Evolutionary conservation across 2,888 invertebrate genomes (phyloP), one percentile per base, ranked within the genome.

Genomic region (Eupithecia subumbrata): DNA sequence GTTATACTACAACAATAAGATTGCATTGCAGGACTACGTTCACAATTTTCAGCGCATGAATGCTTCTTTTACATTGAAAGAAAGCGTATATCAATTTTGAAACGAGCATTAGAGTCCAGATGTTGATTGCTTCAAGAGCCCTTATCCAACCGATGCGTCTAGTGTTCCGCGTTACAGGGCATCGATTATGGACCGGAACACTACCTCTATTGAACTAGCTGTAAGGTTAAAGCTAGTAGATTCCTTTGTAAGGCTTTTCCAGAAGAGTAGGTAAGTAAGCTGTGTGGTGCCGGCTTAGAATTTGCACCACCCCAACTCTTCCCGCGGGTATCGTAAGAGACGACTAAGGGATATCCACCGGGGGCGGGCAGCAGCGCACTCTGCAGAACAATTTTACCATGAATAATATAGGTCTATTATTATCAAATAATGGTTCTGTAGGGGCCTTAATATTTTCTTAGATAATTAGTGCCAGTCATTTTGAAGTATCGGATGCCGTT

Each of bases 111-210:
- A 25, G 9, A 25, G 25, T 60, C 60, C 5, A 60, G 60, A 60
- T 14, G 5, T 60, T 60, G 22, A 25, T 56, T 25, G 25, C 25
- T 60, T 22, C 25, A 25, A 12, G 25, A 60, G 60, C 40, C 67
- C 48, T 56, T 68, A 67, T 60, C 40, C 69, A 25, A 69, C 69
- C 67, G 30, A 68, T 68, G 68, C 40, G 68, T 56, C 43, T 56
- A 73, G 72, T 67, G 48, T 67, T 67, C 68, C 48, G 45, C 45
- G 69, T 69, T 69, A 69, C 22, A 25, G 45, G 43, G 63, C 22
- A 11, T 30, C 66, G 74, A 67, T 43, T 74, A 64, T 74, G 37
- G 66, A 71, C 16, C 37, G 68, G 18, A 66, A 60, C 60, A 60
- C 60, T 25, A 22, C 12, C 25, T 60, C 60, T 60, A 60, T 60